These are phyloP conservation scores for Psittacula cyanocephala DNA, from an alignment of 2,113 vertebrate species.

Conservation along the genomic window DNA sequence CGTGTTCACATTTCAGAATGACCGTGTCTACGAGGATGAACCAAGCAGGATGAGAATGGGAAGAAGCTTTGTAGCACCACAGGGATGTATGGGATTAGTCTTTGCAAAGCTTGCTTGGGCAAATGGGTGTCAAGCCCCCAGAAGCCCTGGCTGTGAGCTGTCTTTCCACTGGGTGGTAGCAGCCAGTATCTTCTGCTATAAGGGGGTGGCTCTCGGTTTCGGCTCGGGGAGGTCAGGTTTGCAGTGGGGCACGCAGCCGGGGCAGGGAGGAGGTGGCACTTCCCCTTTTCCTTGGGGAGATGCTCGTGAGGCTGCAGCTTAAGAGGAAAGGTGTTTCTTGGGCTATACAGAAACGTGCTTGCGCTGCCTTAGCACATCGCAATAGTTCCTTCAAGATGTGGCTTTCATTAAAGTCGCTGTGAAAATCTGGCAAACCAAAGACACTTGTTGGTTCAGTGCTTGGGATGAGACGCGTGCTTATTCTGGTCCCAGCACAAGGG, in stretches of 20 bases:
- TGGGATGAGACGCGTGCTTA: fast-evolving
- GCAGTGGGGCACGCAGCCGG: neutral
- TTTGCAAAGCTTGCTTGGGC: neutral
- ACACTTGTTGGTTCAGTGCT: too few relatives aligned
- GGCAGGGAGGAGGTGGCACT: neutral
- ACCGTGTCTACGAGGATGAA: neutral
- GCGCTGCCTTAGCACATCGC: fast-evolving
- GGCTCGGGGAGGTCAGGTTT: fast-evolving
- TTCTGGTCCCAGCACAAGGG: neutral
- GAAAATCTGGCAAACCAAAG: neutral
- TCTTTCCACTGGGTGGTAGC: constrained; percentile 42
- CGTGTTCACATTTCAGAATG: neutral
- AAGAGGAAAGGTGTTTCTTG: neutral
- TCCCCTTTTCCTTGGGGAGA: neutral
- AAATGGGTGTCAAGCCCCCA: neutral
- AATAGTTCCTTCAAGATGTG: neutral
- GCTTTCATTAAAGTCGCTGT: fast-evolving
- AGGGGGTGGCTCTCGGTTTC: neutral
- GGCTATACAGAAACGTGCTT: fast-evolving
- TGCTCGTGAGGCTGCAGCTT: fast-evolving
- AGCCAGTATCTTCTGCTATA: neutral
- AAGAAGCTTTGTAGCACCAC: fast-evolving
- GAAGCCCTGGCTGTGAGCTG: neutral
- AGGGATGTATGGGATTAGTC: neutral
- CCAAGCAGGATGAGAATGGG: neutral